Evolutionary conservation across 2,113 vertebrate species (phyloP), one percentile per base, ranked within the genome.

Genomic region (Entelurus aequoreus): DNA sequence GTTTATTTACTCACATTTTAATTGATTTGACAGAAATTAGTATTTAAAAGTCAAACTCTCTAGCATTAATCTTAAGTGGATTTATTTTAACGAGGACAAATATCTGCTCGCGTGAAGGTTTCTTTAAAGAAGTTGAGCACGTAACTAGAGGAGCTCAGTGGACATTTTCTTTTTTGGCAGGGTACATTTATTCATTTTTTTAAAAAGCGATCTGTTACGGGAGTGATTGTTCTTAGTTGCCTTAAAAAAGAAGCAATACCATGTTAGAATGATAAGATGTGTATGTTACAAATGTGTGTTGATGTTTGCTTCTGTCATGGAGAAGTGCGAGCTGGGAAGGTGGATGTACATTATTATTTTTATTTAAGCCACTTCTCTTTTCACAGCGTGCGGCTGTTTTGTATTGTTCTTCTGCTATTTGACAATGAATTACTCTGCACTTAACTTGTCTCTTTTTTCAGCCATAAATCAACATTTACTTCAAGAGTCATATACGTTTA

Each of bases 401-500:
- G 54, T 79, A 62, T 48, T 77, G 16, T 77, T 81, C 81, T 78
- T 56, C 58, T 79, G 76, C 75, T 81, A 62, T 76, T 72, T 76
- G 78, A 86, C 82, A 86, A 87, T 87, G 80, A 87, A 86, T 71
- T 76, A 71, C 54, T 83, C 77, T 82, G 83, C 75, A 84, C 81
- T 81, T 77, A 57, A 42, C 38, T 55, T 28, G 47, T 69, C 42
- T 19, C 54, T 38, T 66, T 1, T 19, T 19, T 9, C 8, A 21
- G 15, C 16, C 15, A 10, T 15, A 47, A 48, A 12, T 9, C n/a
- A 8, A 13, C 51, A 6, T 51, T 51, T 16, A 8, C 1, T 51
- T 16, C 21, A 28, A 28, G 28, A 28, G 28, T 28, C 4, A 28
- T 3, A 28, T 28, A 28, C 28, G 1, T 28, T 28, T 28, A 28